phyloP scores from a whole-genome alignment of 2,888 invertebrate genomes.

The Tricholauxania praeusta region DNA sequence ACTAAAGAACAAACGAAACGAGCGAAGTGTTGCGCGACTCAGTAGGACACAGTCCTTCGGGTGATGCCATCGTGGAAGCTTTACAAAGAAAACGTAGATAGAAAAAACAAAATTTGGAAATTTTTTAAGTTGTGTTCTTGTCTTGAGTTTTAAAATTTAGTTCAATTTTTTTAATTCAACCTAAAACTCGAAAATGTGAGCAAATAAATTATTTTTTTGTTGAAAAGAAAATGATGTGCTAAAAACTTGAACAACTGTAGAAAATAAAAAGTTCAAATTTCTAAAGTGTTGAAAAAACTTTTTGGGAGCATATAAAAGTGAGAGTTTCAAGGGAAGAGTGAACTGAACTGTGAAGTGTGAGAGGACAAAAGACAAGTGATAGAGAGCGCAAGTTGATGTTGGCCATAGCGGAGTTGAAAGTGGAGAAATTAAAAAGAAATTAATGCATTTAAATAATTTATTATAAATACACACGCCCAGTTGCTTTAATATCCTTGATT shows the following conservation, averaged over 20 bases:
- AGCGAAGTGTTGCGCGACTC: conserved; percentile 50
- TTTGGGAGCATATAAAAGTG: no score
- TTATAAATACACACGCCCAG: no score
- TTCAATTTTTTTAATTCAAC: neutral
- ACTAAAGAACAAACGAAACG: conserved; percentile 44
- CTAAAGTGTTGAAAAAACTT: no score
- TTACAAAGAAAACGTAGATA: conserved; percentile 30
- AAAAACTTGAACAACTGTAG: conserved; percentile 2
- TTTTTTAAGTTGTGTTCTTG: conserved; percentile 25
- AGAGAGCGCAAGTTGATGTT: no score
- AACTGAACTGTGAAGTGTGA: no score
- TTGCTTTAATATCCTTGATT: no score
- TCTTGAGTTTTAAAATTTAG: conserved; percentile 16
- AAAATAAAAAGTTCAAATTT: neutral
- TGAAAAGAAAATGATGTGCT: neutral
- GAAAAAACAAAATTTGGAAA: conserved; percentile 29
- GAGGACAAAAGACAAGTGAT: no score
- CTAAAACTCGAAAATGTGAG: neutral
- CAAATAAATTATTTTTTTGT: neutral
- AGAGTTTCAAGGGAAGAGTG: no score
- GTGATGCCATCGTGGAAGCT: conserved; percentile 63
- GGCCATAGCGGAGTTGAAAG: no score
- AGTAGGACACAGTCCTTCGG: conserved; percentile 68
- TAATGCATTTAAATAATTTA: no score
- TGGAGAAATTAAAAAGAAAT: no score